phyloP scores from a whole-genome alignment of 2,113 vertebrate genomes.

The Uropsilus gracilis region DNA sequence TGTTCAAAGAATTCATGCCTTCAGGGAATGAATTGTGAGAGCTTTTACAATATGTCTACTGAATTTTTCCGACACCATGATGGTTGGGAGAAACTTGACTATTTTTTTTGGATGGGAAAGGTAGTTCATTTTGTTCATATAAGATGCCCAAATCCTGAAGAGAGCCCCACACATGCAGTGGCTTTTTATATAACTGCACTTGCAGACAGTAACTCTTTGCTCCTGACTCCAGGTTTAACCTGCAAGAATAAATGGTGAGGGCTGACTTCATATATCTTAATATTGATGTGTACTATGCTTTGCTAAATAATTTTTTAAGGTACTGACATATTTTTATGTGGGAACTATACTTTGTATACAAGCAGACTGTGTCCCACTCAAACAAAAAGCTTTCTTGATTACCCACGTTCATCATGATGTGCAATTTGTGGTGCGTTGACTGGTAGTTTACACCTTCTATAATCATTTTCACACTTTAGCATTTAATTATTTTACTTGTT shows the following conservation, averaged over 20 bases:
- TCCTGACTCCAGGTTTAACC: background rate
- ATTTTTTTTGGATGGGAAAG: background rate
- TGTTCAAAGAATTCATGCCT: slow-evolving; percentile 54
- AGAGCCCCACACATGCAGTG: background rate
- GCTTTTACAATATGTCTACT: background rate
- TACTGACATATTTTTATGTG: background rate
- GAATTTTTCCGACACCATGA: background rate
- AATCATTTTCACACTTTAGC: background rate
- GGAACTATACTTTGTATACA: background rate
- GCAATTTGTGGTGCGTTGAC: background rate
- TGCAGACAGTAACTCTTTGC: background rate
- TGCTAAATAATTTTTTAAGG: slow-evolving; percentile 40
- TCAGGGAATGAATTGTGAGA: slow-evolving; percentile 26
- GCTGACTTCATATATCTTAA: background rate
- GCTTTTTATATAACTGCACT: background rate
- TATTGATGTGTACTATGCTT: background rate
- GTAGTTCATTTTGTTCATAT: background rate
- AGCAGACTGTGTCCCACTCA: background rate
- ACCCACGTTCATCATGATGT: background rate
- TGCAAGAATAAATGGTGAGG: background rate
- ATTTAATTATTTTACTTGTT: background rate
- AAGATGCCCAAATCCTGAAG: background rate
- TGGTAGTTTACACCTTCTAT: background rate
- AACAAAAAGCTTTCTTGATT: background rate
- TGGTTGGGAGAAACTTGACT: background rate